Percentiles rank a stretch among this genome's conserved stretches.
phyloP scores from a whole-genome alignment of 2,797 vertebrate species.

The Meda fulgida region DNA sequence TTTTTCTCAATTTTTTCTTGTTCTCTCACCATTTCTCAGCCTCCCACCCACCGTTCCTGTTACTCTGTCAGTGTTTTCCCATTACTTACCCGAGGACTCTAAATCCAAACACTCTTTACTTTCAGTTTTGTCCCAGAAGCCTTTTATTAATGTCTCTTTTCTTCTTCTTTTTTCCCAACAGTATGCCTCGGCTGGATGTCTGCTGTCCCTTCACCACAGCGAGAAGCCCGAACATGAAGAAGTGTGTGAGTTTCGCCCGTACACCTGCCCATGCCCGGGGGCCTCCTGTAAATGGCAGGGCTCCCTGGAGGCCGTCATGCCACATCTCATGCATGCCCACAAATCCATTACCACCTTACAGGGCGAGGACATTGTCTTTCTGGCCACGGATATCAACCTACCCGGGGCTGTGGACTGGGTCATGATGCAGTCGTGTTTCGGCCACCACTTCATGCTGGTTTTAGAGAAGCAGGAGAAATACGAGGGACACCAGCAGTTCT shows the following conservation, averaged over 20 bases:
- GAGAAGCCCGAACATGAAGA: constrained; percentile 90
- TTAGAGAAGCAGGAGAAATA: constrained; percentile 68
- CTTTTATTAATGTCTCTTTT: background rate
- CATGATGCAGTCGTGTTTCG: constrained; percentile 99
- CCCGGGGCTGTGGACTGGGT: constrained; percentile 98
- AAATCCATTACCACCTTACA: constrained; percentile 98
- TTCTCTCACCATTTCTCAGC: constrained; percentile 9
- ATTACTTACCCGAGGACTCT: constrained; percentile 11
- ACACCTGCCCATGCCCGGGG: constrained; percentile 95
- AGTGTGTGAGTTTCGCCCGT: constrained; percentile 97
- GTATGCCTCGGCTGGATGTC: constrained; percentile 78
- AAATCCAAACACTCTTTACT: background rate
- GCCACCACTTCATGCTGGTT: constrained; percentile 89
- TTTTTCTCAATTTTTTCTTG: background rate
- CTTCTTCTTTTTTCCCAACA: constrained; percentile 52
- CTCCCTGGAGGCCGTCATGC: constrained; percentile 96
- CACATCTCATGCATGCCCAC: constrained; percentile 97
- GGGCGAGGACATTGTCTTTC: constrained; percentile 97
- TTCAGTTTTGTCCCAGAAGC: background rate
- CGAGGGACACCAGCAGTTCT: constrained; percentile 85
- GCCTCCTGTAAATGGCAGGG: constrained; percentile 99
- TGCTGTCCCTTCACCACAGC: constrained; percentile 78
- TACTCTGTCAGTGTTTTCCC: constrained; percentile 4
- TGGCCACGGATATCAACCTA: constrained; percentile 98
- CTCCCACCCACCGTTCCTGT: constrained; percentile 28